Conservation (phyloP, 2,888 invertebrate genomes). For the Rhamphomyia laevipes region DNA sequence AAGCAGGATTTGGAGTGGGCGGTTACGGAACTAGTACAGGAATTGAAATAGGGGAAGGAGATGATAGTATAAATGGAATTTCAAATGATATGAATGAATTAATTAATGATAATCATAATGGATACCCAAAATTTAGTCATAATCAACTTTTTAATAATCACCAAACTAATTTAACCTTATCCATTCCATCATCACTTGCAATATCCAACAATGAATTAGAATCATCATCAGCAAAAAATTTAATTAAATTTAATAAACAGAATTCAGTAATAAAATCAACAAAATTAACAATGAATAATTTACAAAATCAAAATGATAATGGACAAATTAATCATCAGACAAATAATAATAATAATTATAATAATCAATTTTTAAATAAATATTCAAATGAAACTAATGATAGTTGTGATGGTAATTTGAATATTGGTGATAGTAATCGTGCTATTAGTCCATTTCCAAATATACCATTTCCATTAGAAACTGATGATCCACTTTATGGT, state of each 20-base stretch:
- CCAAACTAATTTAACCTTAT: constrained; percentile 19
- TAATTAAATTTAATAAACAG: no score
- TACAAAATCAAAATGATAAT: no score
- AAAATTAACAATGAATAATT: no score
- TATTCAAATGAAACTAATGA: constrained; percentile 6
- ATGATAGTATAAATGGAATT: no score
- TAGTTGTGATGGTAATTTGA: constrained; percentile 1
- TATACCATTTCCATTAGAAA: constrained; percentile 6
- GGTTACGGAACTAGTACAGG: no score
- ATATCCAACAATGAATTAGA: no score
- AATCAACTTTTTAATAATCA: constrained; percentile 2
- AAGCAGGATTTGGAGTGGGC: no score
- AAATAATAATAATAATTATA: not conserved
- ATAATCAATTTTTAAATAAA: constrained; percentile 13
- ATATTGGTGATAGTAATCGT: constrained; percentile 3
- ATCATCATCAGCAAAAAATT: no score
- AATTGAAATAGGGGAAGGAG: no score
- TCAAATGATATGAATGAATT: no score
- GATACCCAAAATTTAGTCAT: constrained; percentile 17
- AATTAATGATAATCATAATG: constrained; percentile 6
- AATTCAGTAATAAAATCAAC: no score
- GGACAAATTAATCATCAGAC: not conserved
- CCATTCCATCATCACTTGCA: no score
- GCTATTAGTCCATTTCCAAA: not conserved
- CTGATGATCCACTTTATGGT: constrained; percentile 17